phyloP scores from a whole-genome alignment of 2,888 invertebrate genomes.

The Cremastinae sp. region DNA sequence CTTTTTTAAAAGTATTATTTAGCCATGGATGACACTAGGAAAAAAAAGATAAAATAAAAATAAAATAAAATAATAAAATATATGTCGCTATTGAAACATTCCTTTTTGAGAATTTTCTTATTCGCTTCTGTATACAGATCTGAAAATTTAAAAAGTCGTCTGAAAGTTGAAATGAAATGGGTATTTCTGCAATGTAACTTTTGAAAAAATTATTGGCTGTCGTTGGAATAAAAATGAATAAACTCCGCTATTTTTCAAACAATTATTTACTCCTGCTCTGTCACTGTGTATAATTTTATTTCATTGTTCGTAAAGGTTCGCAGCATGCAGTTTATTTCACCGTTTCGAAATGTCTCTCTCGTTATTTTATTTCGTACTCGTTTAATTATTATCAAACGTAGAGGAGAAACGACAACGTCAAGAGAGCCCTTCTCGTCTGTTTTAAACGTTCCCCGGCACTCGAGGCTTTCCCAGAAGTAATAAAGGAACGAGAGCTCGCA shows the following conservation, averaged over 20 bases:
- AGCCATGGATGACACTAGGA: too few relatives aligned
- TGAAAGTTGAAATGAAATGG: background rate
- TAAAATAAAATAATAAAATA: too few relatives aligned
- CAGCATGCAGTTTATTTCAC: too few relatives aligned
- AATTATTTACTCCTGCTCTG: too few relatives aligned
- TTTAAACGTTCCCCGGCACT: conserved; percentile 36
- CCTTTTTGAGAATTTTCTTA: too few relatives aligned
- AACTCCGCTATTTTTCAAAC: background rate
- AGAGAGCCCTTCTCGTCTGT: conserved; percentile 38
- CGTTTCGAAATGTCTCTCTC: background rate
- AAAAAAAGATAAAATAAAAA: too few relatives aligned
- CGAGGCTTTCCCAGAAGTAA: conserved; percentile 37
- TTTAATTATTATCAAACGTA: conserved; percentile 41
- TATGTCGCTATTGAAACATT: too few relatives aligned
- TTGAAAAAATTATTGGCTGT: background rate
- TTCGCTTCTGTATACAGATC: too few relatives aligned
- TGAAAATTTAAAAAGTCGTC: too few relatives aligned
- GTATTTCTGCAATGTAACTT: background rate
- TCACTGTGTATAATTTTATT: too few relatives aligned
- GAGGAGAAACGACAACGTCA: conserved; percentile 7
- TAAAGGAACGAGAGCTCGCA: conserved; percentile 24
- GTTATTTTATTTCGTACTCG: background rate
- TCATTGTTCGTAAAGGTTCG: background rate
- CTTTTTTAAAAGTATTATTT: too few relatives aligned
- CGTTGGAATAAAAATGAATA: background rate